Base-by-base conservation (phyloP, 2,888 invertebrate species). In the Pollenia amentaria region DNA sequence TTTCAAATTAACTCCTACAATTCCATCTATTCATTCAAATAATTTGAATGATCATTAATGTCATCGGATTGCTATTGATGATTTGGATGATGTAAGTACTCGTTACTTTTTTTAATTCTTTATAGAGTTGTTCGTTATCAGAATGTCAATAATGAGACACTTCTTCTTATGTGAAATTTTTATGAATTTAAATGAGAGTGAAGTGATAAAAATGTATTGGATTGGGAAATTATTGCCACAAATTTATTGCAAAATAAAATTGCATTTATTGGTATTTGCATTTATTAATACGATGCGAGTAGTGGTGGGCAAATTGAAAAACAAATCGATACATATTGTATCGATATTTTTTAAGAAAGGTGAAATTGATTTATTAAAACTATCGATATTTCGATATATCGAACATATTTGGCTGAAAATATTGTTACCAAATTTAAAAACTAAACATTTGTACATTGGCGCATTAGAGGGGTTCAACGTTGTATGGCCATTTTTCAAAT, bases 41-140 rank as follows among this genome's bases (percentile, higher is more conserved):
- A 44, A 44, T 46, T 21, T 10, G 29, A 10, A 60, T 44, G 11
- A 57, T 29, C 29, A 48, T 73, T 16, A 14, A 51, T 51, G 1
- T 29, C 18, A 12, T 44, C n/a, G 9, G 10, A 67, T 67, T 46
- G 42, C 55, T 55, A 42, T 42, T 55, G 42, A 55, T 42, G 18
- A 21, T 42, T 44, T 72, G 46, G 12, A 57, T 60, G 38, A 73
- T 60, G 57, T 46, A 48, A 60, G 60, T 73, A 62, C 60, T 44
- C 16, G 2, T 29, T 3, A 29, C 29, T 29, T 29, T 2, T 60
- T 38, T 72, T 7, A 11, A 29, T 51, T 29, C 29, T 11, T 12
- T 12, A 48, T 12, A 48, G 6, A 4, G 29, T 29, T 29, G 29
- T 29, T 48, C 48, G 48, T 75, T 75, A 75, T 62, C 73, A 62